Evolutionary conservation across 2,888 invertebrate species (phyloP).

Genomic region (Drosophila tripunctata): DNA sequence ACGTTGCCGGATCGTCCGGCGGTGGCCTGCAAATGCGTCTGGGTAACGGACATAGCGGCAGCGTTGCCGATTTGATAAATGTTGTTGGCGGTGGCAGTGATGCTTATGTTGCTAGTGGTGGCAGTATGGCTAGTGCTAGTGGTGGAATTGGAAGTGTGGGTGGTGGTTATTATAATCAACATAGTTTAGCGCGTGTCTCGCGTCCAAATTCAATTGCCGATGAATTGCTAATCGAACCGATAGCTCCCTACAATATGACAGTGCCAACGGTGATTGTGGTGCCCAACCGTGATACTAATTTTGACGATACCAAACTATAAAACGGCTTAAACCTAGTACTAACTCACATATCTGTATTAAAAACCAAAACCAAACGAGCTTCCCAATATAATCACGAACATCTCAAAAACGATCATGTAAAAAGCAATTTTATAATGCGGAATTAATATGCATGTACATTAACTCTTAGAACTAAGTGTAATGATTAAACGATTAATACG

Average conservation of each 20-base stretch:
- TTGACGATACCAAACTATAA: slow-evolving; percentile 84
- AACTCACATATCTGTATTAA: slow-evolving; percentile 54
- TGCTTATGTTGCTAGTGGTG: slow-evolving; percentile 40
- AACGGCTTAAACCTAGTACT: slow-evolving; percentile 29
- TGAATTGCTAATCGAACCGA: slow-evolving; percentile 65
- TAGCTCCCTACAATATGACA: slow-evolving; percentile 48
- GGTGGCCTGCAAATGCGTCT: slow-evolving; percentile 48
- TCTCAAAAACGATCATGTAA: slow-evolving; percentile 21
- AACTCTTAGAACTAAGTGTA: slow-evolving; percentile 20
- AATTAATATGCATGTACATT: slow-evolving; percentile 5
- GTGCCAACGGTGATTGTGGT: slow-evolving; percentile 83
- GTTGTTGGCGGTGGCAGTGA: slow-evolving; percentile 33
- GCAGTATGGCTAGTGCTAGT: slow-evolving; percentile 39
- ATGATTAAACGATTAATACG: slow-evolving; percentile 9
- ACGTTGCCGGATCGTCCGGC: slow-evolving; percentile 22
- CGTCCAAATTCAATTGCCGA: slow-evolving; percentile 66
- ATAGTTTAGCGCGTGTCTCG: slow-evolving; percentile 13
- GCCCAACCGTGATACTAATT: slow-evolving; percentile 76
- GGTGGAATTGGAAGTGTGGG: slow-evolving; percentile 36
- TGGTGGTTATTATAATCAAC: slow-evolving; percentile 37
- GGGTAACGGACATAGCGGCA: slow-evolving; percentile 69
- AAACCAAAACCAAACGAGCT: slow-evolving; percentile 33
- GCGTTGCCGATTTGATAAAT: slow-evolving; percentile 56
- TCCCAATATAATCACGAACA: slow-evolving; percentile 36
- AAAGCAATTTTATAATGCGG: not conserved